Base-by-base conservation (phyloP, 2,888 invertebrate genomes). In the Stegophylla sp. region DNA sequence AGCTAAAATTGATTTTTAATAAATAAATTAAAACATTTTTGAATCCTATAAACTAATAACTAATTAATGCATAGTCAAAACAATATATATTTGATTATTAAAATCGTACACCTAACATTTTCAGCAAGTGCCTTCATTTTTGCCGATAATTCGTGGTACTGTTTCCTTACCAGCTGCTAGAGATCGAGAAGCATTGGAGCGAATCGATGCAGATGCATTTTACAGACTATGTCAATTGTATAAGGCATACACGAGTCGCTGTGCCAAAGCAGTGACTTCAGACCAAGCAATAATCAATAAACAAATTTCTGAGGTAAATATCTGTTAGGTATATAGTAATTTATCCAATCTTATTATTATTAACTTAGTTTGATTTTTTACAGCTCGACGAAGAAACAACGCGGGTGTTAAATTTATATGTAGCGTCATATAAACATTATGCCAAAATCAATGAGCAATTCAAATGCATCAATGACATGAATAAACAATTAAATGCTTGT, bases 61-160 rank as follows among this genome's bases (percentile, higher is more conserved):
- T 7, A n/a, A n/a, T 34, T 34, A 34, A 34, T 5, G 34, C n/a
- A n/a, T n/a, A n/a, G n/a, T n/a, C n/a, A n/a, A 56, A 56, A 23
- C 3, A 23, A 56, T 5, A 12, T 59, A 15, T 61, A 61, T n/a
- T 59, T 34, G 34, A 51, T 23, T 69, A 56, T 72, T 73, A 69
- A 48, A 67, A 23, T 56, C 61, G 56, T 10, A 26, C 71, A 79
- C 66, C 63, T 34, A 67, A 73, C 84, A 83, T 74, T 83, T 84
- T 48, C 88, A 94, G 89, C 92, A 90, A 84, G 96, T 97, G 84
- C 96, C 97, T 3, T 94, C 95, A 87, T 97, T 97, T 86, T 87
- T 96, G 76, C 97, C 97, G 0, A 95, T 97, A 71, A 94, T 97
- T 91, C 88, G 96, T 56, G 95, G 95, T 0, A 94, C 95, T 0